phyloP scores from a whole-genome alignment of 2,797 vertebrate genomes.

The Phoebastria nigripes region DNA sequence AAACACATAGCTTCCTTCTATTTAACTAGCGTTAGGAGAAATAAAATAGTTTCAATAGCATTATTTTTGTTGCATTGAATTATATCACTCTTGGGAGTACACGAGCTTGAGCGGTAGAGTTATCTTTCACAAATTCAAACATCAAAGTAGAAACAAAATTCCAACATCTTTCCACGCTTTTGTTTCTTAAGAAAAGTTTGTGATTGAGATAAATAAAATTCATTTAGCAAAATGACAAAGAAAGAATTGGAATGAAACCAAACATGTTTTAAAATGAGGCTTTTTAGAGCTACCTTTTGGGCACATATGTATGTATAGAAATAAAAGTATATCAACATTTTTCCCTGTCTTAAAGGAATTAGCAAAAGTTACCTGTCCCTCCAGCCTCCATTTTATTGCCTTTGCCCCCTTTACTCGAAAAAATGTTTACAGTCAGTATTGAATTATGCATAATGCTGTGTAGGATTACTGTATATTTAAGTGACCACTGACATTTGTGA shows the following conservation, averaged over 20 bases:
- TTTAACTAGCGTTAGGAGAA: not conserved
- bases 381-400: not conserved
- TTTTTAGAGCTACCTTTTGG: not conserved
- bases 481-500: not conserved
- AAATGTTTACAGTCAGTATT: not conserved
- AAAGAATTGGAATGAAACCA: not conserved
- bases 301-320: not conserved
- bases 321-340: not conserved
- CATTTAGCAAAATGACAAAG: not conserved
- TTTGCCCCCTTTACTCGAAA: not conserved
- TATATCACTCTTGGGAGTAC: not conserved
- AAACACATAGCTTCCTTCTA: not conserved
- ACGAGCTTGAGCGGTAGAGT: not conserved
- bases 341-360: not conserved
- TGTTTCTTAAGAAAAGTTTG: not conserved
- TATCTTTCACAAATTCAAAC: not conserved
- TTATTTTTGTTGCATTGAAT: not conserved
- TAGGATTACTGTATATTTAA: not conserved
- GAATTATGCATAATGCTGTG: not conserved
- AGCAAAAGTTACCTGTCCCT: not conserved
- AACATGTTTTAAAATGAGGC: not conserved
- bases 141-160: not conserved
- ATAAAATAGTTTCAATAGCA: not conserved
- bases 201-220: not conserved
- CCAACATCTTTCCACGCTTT: not conserved